Evolutionary conservation across 2,797 vertebrate species (phyloP).

Genomic region (Parauchenoglanis ngamensis): DNA sequence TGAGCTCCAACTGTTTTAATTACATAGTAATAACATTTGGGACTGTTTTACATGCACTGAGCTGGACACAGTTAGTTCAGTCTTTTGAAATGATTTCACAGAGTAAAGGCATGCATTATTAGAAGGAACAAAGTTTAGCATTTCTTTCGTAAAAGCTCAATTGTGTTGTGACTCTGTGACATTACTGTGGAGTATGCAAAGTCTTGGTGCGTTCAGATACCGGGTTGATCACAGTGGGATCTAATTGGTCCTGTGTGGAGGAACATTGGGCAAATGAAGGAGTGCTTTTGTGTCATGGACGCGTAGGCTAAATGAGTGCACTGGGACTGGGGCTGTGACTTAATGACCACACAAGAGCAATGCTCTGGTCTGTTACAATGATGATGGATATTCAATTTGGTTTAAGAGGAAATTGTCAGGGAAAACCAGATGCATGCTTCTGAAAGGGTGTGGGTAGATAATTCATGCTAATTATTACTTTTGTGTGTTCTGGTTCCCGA

Average conservation of each 20-base stretch:
- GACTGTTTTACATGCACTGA: conserved; percentile 27
- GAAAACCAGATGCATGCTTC: conserved; percentile 19
- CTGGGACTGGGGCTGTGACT: conserved; percentile 27
- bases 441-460: conserved; percentile 22
- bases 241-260: conserved; percentile 34
- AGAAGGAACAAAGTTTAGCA: not conserved
- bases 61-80: conserved; percentile 8
- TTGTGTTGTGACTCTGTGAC: conserved; percentile 29
- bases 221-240: conserved; percentile 8
- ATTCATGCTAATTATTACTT: not conserved
- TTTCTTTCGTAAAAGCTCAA: conserved; percentile 32
- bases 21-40: conserved; percentile 26
- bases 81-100: conserved; percentile 45
- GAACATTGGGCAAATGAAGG: conserved; percentile 31
- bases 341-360: conserved; percentile 6
- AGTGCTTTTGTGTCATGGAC: conserved; percentile 26
- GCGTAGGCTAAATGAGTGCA: conserved; percentile 18
- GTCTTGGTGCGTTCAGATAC: conserved; percentile 9
- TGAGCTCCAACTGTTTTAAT: not conserved
- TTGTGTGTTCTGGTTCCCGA: not conserved
- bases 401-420: not conserved
- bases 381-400: conserved; percentile 14
- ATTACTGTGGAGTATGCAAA: not conserved
- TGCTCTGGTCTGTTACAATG: conserved; percentile 9
- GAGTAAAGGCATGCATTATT: not conserved